Percentiles rank a stretch among this genome's conserved stretches.
phyloP scores from a whole-genome alignment of 2,113 vertebrate genomes.

The Poeciliopsis turrubarensis region DNA sequence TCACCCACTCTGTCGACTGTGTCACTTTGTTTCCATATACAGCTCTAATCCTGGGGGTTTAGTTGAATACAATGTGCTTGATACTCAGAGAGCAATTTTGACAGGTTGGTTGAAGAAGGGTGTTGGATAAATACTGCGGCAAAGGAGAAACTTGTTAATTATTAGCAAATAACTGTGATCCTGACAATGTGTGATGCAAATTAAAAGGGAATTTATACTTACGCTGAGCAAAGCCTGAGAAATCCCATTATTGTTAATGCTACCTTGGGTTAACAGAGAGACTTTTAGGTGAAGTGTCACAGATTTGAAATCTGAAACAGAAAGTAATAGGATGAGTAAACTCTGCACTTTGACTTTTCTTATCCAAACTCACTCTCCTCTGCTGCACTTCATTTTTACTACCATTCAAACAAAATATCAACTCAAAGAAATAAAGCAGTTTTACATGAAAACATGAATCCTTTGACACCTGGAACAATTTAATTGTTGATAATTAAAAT shows the following conservation, averaged over 20 bases:
- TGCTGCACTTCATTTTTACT: background rate
- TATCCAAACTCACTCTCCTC: background rate
- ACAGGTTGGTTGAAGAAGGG: conserved; percentile 20
- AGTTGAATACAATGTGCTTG: conserved; percentile 12
- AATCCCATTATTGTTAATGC: conserved; percentile 1
- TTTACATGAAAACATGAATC: too few relatives aligned
- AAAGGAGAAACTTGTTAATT: conserved; percentile 9
- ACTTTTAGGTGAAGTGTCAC: background rate
- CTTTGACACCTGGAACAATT: too few relatives aligned
- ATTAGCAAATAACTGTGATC: background rate
- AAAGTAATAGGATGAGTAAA: background rate
- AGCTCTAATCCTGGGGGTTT: background rate
- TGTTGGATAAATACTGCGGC: conserved; percentile 27
- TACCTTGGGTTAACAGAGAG: background rate
- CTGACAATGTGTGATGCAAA: background rate
- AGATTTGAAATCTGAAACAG: background rate
- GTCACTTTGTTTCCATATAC: background rate
- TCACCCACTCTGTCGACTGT: too few relatives aligned
- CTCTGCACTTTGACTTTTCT: background rate
- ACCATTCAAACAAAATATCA: too few relatives aligned
- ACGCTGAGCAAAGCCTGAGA: conserved; percentile 24
- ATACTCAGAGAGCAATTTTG: conserved; percentile 17
- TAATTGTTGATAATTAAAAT: too few relatives aligned
- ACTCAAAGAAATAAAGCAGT: too few relatives aligned
- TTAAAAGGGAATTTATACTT: conserved; percentile 10